Conservation (phyloP, 2,797 vertebrate species). For the Brotula barbata region DNA sequence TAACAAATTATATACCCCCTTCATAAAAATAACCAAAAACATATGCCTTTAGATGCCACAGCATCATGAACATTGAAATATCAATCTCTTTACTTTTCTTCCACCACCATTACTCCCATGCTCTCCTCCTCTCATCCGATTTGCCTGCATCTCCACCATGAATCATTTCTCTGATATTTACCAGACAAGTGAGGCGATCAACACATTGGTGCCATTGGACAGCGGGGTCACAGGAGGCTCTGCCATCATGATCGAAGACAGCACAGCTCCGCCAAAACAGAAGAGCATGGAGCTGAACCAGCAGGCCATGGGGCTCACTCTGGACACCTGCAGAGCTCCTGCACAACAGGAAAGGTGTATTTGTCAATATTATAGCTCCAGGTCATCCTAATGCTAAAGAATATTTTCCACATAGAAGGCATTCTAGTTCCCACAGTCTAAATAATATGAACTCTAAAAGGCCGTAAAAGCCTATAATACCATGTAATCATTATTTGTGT, state of each 20-base stretch:
- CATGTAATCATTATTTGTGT: not conserved
- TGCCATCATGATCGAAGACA: conserved; percentile 89
- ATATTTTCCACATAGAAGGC: not conserved
- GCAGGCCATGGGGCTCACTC: conserved; percentile 89
- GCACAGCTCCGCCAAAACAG: conserved; percentile 93
- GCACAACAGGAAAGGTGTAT: conserved; percentile 48
- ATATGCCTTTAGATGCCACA: no score
- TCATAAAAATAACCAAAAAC: no score
- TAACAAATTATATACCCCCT: no score
- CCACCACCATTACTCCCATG: no score
- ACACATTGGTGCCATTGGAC: conserved; percentile 83
- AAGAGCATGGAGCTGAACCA: conserved; percentile 98
- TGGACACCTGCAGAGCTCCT: conserved; percentile 85
- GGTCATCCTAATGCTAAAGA: not conserved
- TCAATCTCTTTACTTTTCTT: no score
- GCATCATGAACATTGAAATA: no score
- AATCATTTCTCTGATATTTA: conserved; percentile 71
- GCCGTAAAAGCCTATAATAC: not conserved
- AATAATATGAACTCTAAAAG: not conserved
- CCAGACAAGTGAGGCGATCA: conserved; percentile 91
- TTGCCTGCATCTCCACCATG: not conserved
- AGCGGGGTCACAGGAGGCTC: conserved; percentile 88
- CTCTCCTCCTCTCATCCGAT: no score
- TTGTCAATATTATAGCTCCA: conserved; percentile 7
- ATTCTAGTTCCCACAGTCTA: not conserved